phyloP scores from a whole-genome alignment of 1,140 invertebrate species.

The Papilio aristodemus region DNA sequence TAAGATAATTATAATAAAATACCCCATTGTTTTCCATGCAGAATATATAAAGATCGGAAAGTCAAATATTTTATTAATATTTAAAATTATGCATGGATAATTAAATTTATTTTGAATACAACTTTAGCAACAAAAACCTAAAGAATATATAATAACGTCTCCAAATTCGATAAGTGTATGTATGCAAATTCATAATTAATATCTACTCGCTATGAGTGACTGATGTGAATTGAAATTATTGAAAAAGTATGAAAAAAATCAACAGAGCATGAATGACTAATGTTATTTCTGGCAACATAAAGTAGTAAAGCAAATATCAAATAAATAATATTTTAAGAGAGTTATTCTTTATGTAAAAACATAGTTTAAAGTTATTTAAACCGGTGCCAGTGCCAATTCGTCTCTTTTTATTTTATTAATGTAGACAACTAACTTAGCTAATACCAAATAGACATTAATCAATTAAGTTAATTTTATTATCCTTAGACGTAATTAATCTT shows the following conservation, averaged over 20 bases:
- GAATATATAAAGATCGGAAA: slow-evolving; percentile 3
- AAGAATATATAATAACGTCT: too few species aligned
- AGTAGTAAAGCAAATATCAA: too few species aligned
- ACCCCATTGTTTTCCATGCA: slow-evolving; percentile 19
- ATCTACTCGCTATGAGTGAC: too few species aligned
- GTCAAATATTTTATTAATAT: slow-evolving; percentile 5
- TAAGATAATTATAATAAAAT: slow-evolving; percentile 28
- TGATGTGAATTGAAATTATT: too few species aligned
- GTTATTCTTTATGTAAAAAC: too few species aligned
- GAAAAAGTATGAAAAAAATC: too few species aligned
- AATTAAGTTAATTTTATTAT: slow-evolving; percentile 27
- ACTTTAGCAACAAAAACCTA: neutral
- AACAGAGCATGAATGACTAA: too few species aligned
- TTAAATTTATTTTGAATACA: slow-evolving; percentile 4
- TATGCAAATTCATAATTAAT: too few species aligned
- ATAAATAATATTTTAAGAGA: too few species aligned
- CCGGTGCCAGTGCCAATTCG: neutral
- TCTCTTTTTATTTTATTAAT: neutral
- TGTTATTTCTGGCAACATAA: too few species aligned
- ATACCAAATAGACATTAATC: slow-evolving; percentile 11
- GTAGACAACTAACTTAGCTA: neutral
- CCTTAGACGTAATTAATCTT: slow-evolving; percentile 28
- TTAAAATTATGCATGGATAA: neutral
- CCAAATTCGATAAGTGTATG: too few species aligned
- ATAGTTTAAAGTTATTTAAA: too few species aligned